phyloP scores from a whole-genome alignment of 2,113 vertebrate genomes.

The Oenanthe oenanthe region DNA sequence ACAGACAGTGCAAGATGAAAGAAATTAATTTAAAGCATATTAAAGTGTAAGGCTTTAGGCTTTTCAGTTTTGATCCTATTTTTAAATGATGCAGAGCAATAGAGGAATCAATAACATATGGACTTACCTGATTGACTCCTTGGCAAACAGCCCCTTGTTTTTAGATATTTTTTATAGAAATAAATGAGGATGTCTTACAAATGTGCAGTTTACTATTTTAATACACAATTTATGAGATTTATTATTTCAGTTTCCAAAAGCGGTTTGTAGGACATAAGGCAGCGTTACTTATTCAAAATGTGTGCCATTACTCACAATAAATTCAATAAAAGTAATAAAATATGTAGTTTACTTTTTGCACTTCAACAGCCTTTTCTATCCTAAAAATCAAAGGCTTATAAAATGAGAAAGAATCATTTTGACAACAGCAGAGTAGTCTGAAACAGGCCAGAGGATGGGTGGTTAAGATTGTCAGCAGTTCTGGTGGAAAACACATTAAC shows the following conservation, averaged over 20 bases:
- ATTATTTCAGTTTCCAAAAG: slow-evolving; percentile 49
- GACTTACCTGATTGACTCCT: slow-evolving; percentile 1
- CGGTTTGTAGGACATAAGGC: slow-evolving; percentile 22
- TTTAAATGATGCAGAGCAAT: slow-evolving; percentile 15
- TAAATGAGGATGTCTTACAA: background rate
- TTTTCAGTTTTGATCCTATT: slow-evolving; percentile 34
- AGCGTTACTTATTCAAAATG: slow-evolving; percentile 17
- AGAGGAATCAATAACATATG: slow-evolving; percentile 35
- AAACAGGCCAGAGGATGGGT: background rate
- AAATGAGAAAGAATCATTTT: background rate
- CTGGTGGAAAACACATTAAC: background rate
- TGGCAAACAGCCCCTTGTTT: background rate
- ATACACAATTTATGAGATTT: background rate
- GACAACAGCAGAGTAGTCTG: background rate
- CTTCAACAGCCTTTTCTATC: background rate
- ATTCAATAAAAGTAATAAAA: slow-evolving; percentile 35
- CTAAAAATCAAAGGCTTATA: background rate
- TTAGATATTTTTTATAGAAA: background rate
- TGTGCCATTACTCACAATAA: slow-evolving; percentile 1
- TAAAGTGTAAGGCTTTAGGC: slow-evolving; percentile 21
- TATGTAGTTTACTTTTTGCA: background rate
- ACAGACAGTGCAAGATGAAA: slow-evolving; percentile 1
- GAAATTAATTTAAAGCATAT: slow-evolving; percentile 8
- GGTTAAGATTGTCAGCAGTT: background rate
- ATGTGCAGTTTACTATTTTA: slow-evolving; percentile 39